These are phyloP conservation scores for Disparrhopalites patrizii DNA, from an alignment of 2,888 invertebrate species.

Conservation along the genomic window DNA sequence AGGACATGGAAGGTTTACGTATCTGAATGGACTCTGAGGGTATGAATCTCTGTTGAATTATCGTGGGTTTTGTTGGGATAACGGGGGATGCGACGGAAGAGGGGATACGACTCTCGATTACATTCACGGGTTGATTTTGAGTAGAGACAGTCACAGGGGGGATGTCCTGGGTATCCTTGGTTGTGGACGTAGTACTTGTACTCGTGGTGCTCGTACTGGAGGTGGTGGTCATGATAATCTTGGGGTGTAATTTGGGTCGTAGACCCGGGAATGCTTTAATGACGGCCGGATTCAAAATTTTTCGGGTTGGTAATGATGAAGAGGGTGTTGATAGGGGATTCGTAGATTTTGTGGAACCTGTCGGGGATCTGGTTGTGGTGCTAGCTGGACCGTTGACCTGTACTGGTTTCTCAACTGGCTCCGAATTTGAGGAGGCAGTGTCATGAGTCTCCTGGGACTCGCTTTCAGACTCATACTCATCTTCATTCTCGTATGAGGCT, in stretches of 20 bases:
- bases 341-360: background rate
- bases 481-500: constrained; percentile 31
- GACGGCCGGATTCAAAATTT: constrained; percentile 15
- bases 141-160: background rate
- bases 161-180: constrained; percentile 16
- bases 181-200: constrained; percentile 31
- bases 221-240: constrained; percentile 31
- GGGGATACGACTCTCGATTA: constrained; percentile 46
- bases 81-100: constrained; percentile 33
- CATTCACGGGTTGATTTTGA: background rate
- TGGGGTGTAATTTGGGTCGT: constrained; percentile 31
- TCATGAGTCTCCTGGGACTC: constrained; percentile 49
- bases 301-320: constrained; percentile 12
- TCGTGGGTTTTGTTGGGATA: constrained; percentile 49
- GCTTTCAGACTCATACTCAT: constrained; percentile 43
- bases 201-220: constrained; percentile 35
- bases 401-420: constrained; percentile 26
- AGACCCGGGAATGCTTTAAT: constrained; percentile 34
- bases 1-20: constrained; percentile 17
- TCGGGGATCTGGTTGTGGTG: constrained; percentile 6
- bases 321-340: background rate
- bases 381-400: constrained; percentile 17
- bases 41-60: constrained; percentile 1
- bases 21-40: constrained; percentile 19
- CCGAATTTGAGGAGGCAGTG: constrained; percentile 29